Percentiles rank a stretch among this genome's conserved stretches.
phyloP scores from a whole-genome alignment of 2,888 invertebrate genomes.

The Dinocampus coccinellae region DNA sequence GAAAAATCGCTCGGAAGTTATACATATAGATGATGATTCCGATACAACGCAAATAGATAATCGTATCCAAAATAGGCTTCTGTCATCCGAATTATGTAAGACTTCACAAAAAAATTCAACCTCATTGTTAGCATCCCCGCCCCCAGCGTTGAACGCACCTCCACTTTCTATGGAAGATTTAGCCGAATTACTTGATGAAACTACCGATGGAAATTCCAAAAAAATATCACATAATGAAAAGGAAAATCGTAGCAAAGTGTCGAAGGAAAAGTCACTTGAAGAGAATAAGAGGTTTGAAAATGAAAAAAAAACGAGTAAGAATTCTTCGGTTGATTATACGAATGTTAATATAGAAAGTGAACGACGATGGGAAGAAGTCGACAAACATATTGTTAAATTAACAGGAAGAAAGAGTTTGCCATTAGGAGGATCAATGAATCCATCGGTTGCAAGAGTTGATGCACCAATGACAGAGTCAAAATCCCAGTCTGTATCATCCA shows the following conservation, averaged over 20 bases:
- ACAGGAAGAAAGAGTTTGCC: slow-evolving; percentile 40
- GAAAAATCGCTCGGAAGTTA: slow-evolving; percentile 44
- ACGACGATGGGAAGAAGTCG: slow-evolving; percentile 56
- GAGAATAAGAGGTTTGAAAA: slow-evolving; percentile 31
- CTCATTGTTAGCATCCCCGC: slow-evolving; percentile 55
- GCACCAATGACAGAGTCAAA: slow-evolving; percentile 38
- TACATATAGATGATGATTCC: slow-evolving; percentile 37
- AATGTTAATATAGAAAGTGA: slow-evolving; percentile 50
- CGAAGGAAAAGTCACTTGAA: slow-evolving; percentile 17
- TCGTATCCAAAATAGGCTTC: slow-evolving; percentile 46
- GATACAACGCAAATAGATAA: slow-evolving; percentile 41
- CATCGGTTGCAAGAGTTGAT: slow-evolving; percentile 27
- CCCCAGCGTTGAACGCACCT: slow-evolving; percentile 57
- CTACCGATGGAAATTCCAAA: slow-evolving; percentile 58
- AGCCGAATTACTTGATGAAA: slow-evolving; percentile 61
- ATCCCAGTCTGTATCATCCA: slow-evolving; percentile 7
- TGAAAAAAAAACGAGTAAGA: slow-evolving; percentile 34
- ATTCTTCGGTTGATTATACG: neutral
- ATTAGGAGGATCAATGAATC: neutral
- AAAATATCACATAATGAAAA: slow-evolving; percentile 42
- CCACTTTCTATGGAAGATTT: slow-evolving; percentile 64
- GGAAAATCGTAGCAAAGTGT: slow-evolving; percentile 29
- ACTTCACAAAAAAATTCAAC: slow-evolving; percentile 43
- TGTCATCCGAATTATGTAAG: slow-evolving; percentile 49
- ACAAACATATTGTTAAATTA: slow-evolving; percentile 57